These are phyloP conservation scores for Quiscalus mexicanus DNA, from an alignment of 2,113 vertebrate species.

Conservation along the genomic window DNA sequence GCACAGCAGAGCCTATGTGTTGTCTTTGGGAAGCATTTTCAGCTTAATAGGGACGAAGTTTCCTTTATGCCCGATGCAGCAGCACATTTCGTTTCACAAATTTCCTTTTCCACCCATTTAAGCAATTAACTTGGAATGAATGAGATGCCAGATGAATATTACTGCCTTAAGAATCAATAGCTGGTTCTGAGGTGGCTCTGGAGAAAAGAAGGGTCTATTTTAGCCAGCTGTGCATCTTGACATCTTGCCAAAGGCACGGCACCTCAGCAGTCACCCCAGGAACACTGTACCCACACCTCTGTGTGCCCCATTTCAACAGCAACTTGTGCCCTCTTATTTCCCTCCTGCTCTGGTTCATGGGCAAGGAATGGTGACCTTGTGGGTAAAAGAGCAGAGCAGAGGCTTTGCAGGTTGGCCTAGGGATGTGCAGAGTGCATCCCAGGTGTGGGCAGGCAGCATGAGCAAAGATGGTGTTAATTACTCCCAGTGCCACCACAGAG, in stretches of 20 bases:
- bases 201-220: conserved; percentile 23
- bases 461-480: neutral
- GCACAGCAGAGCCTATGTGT: conserved; percentile 57
- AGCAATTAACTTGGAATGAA: conserved; percentile 66
- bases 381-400: neutral
- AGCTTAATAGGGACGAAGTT: conserved; percentile 55
- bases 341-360: neutral
- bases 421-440: neutral
- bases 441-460: neutral
- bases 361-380: neutral
- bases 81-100: conserved; percentile 50
- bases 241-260: neutral
- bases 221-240: neutral
- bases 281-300: neutral
- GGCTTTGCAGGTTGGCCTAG: neutral
- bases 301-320: neutral
- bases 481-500: neutral
- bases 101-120: conserved; percentile 68
- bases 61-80: conserved; percentile 65
- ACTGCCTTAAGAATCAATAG: conserved; percentile 54
- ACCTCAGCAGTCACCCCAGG: conserved; percentile 30
- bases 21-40: conserved; percentile 70
- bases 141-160: conserved; percentile 63
- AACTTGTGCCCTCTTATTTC: neutral
- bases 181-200: conserved; percentile 40